Percentiles rank a stretch among this genome's conserved stretches.
These are phyloP conservation scores for Glossosoma conforme DNA, from an alignment of 1,140 invertebrate species.

Conservation along the genomic window DNA sequence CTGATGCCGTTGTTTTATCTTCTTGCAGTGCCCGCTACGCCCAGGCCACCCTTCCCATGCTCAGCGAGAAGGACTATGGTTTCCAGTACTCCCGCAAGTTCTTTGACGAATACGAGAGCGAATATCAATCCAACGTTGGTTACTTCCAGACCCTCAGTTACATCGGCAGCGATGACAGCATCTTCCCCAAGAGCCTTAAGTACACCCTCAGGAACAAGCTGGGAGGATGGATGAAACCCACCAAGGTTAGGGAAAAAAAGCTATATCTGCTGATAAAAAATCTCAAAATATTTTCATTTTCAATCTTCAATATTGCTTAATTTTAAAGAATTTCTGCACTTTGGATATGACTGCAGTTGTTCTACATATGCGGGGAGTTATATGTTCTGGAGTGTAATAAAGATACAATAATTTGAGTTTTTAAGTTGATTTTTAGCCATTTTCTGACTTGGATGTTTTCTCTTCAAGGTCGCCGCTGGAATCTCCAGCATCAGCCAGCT, in stretches of 20 bases:
- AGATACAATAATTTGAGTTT: conserved; percentile 11
- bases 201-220: conserved; percentile 37
- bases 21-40: conserved; percentile 51
- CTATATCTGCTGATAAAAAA: not conserved
- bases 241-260: conserved; percentile 34
- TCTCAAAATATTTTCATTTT: too few species aligned
- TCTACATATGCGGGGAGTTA: too few species aligned
- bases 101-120: conserved; percentile 37
- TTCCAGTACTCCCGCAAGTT: conserved; percentile 47
- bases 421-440: conserved; percentile 21
- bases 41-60: conserved; percentile 46
- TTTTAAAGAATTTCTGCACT: too few species aligned
- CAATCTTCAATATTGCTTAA: too few species aligned
- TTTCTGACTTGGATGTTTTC: conserved; percentile 7
- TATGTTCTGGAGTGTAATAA: too few species aligned
- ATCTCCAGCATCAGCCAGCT: conserved; percentile 52
- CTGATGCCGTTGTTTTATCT: not conserved
- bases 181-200: conserved; percentile 48
- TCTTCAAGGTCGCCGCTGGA: conserved; percentile 34
- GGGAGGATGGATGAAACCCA: conserved; percentile 44
- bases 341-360: too few species aligned
- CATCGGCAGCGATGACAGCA: conserved; percentile 53
- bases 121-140: conserved; percentile 42
- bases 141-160: conserved; percentile 39
- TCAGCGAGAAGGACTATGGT: conserved; percentile 52